Evolutionary conservation across 2,888 invertebrate genomes (phyloP), one percentile per base, ranked within the genome.

Genomic region (Synergus umbraculus): DNA sequence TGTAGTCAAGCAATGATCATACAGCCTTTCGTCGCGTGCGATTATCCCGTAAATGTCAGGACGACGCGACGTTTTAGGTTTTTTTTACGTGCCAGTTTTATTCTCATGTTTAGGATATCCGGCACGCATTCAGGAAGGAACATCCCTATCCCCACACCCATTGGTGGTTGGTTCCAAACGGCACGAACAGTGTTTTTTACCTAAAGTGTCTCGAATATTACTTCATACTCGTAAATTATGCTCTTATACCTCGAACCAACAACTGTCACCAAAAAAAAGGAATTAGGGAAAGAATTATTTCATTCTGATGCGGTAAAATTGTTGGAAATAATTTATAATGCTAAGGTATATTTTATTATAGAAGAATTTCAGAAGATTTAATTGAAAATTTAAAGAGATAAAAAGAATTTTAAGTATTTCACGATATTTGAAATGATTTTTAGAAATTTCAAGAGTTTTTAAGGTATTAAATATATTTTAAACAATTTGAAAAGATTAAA

Each of bases 11-110:
- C 37, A 54, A 66, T 54, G 37, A 37, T 22, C 76, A n/a, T 37
- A 77, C 65, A 54, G 54, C 54, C 79, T 80, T 81, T 86, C 83
- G 83, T 86, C 85, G 85, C 83, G 85, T 83, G 81, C 83, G 83
- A 86, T 87, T 86, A 87, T 87, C 86, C 82, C 85, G 87, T 87
- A 87, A 87, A 87, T 81, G 86, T 87, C 87, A 81, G 58, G 41
- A 12, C 64, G 58, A 77, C 77, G 76, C 77, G 80, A 63, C 63
- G 22, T 67, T 69, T 29, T 13, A 13, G 58, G 18, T 44, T 69
- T 54, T 73, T 73, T 73, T 73, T 73, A 54, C 49, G 49, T 73
- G 73, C 54, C 73, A 73, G 49, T 73, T 54, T 73, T 73, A 73
- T 73, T 73, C n/a, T 49, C 54, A n/a, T 73, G 49, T 73, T 22